Evolutionary conservation across 2,888 invertebrate genomes (phyloP).

Genomic region (Pammene aurita): DNA sequence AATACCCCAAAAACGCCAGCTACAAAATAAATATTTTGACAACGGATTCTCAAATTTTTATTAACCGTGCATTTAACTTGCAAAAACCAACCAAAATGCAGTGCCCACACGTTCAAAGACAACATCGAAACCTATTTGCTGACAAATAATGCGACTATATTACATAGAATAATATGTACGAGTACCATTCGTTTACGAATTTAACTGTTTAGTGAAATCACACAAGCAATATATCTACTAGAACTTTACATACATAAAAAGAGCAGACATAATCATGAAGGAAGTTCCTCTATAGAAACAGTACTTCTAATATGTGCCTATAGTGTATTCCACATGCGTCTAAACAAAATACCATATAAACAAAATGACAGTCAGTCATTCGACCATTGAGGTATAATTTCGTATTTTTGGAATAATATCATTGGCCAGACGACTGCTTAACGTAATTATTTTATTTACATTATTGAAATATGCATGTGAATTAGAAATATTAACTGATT

Average conservation of each 20-base stretch:
- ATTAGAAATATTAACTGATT: neutral
- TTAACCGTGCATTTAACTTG: conserved; percentile 2
- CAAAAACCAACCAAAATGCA: neutral
- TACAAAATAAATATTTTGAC: neutral
- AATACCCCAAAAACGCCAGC: no score
- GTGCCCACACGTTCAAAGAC: neutral
- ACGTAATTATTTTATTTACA: no score
- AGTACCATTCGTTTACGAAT: conserved; percentile 63
- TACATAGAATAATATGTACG: conserved; percentile 48
- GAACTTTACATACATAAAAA: conserved; percentile 48
- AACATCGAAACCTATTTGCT: conserved; percentile 22
- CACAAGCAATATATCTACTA: conserved; percentile 44
- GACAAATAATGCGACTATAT: conserved; percentile 64
- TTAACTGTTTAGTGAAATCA: conserved; percentile 51
- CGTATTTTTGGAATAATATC: no score
- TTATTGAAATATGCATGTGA: neutral
- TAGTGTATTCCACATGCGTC: no score
- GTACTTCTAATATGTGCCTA: neutral
- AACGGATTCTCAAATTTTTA: neutral
- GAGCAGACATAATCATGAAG: conserved; percentile 58
- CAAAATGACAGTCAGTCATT: no score
- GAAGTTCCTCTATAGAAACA: neutral
- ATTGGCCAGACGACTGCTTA: no score
- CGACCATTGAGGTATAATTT: no score
- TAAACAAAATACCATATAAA: no score